Percentiles rank a stretch among this genome's conserved stretches.
phyloP scores from a whole-genome alignment of 2,113 vertebrate genomes.

The Crotophaga sulcirostris region DNA sequence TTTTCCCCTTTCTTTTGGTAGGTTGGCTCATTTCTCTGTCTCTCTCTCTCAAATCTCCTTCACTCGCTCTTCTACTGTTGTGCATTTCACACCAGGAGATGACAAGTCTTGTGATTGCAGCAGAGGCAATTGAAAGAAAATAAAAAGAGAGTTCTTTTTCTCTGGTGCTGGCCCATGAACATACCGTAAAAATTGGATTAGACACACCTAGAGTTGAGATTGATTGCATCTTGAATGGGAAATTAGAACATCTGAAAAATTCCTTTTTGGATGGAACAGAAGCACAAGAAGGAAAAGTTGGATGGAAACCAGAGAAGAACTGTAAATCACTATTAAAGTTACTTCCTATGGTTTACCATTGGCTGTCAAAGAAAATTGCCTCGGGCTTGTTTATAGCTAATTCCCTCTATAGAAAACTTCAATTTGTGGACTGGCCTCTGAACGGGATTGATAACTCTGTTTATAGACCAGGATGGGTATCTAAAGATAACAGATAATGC shows the following conservation, averaged over 20 bases:
- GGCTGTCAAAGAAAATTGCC: constrained; percentile 73
- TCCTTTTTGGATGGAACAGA: constrained; percentile 64
- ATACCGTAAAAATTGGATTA: constrained; percentile 70
- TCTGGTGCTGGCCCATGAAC: constrained; percentile 54
- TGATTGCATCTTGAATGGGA: constrained; percentile 76
- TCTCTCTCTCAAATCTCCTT: background rate
- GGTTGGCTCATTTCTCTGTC: background rate
- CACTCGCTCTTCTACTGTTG: constrained; percentile 32
- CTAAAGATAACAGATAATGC: constrained; percentile 72
- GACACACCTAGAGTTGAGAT: constrained; percentile 68
- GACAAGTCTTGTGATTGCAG: constrained; percentile 64
- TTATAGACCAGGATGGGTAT: constrained; percentile 62
- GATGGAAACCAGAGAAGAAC: constrained; percentile 76
- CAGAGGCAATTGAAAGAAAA: constrained; percentile 67
- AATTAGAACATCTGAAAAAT: constrained; percentile 76
- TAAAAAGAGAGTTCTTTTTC: constrained; percentile 52
- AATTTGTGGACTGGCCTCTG: constrained; percentile 70
- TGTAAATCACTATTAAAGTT: constrained; percentile 75
- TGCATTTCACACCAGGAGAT: constrained; percentile 68
- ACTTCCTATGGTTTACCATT: constrained; percentile 70
- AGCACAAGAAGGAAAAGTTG: constrained; percentile 73
- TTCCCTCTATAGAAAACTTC: constrained; percentile 73
- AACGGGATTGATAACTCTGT: constrained; percentile 74
- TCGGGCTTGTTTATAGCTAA: constrained; percentile 71
- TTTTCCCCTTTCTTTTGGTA: background rate